Evolutionary conservation across 2,888 invertebrate species (phyloP).

Genomic region (Trissolcus brochymenae): DNA sequence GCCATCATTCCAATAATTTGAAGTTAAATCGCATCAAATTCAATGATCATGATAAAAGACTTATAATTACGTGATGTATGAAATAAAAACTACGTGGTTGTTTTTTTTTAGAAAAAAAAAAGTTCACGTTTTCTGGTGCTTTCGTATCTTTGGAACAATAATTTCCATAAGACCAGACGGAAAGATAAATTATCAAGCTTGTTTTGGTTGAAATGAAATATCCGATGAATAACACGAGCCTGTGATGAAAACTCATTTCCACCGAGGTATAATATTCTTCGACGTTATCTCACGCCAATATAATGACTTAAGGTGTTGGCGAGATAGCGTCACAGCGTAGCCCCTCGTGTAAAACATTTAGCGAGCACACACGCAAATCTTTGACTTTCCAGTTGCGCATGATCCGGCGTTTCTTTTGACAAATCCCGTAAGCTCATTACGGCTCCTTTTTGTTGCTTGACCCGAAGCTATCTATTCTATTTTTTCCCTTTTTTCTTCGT

Average conservation of each 20-base stretch:
- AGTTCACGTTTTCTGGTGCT: no score
- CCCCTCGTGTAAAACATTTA: slow-evolving; percentile 36
- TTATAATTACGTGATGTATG: no score
- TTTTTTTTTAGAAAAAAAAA: no score
- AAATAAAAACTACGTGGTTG: no score
- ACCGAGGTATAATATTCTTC: slow-evolving; percentile 60
- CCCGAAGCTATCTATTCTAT: slow-evolving; percentile 44
- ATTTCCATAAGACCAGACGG: no score
- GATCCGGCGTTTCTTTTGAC: slow-evolving; percentile 61
- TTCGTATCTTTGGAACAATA: no score
- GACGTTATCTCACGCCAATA: slow-evolving; percentile 49
- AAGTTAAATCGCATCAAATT: no score
- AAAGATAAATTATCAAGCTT: slow-evolving; percentile 1
- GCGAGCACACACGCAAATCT: slow-evolving; percentile 40
- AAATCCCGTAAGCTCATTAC: slow-evolving; percentile 65
- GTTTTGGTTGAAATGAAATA: slow-evolving; percentile 14
- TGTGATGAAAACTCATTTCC: slow-evolving; percentile 61
- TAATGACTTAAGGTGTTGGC: slow-evolving; percentile 49
- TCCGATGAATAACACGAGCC: slow-evolving; percentile 13
- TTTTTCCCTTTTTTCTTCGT: slow-evolving; percentile 36
- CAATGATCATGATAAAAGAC: no score
- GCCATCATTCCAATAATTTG: no score
- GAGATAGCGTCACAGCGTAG: slow-evolving; percentile 31
- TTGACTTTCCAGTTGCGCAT: slow-evolving; percentile 53
- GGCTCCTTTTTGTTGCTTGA: slow-evolving; percentile 55